Evolutionary conservation across 2,113 vertebrate genomes (phyloP).

Genomic region (Xyrauchen texanus): DNA sequence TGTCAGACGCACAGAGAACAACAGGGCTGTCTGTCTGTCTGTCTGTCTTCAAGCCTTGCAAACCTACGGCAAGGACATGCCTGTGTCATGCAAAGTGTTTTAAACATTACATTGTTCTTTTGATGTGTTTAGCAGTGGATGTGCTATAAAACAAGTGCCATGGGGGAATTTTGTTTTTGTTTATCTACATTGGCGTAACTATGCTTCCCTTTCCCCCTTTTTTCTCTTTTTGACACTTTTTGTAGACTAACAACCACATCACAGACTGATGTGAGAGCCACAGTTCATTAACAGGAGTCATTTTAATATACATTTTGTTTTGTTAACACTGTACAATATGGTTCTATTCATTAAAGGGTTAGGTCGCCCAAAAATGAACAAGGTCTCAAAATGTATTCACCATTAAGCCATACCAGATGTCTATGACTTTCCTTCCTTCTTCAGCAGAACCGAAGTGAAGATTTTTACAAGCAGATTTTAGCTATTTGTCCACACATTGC

Average conservation of each 20-base stretch:
- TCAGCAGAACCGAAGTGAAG: too few species aligned
- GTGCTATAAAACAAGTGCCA: background rate
- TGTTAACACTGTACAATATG: too few species aligned
- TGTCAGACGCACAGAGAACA: slow-evolving; percentile 40
- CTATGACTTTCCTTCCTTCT: too few species aligned
- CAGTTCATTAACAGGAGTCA: slow-evolving; percentile 66
- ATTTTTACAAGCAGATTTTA: too few species aligned
- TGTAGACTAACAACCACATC: slow-evolving; percentile 61
- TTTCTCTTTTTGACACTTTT: background rate
- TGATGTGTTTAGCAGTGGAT: slow-evolving; percentile 21
- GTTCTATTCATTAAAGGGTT: too few species aligned
- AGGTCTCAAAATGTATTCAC: too few species aligned
- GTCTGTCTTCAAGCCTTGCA: slow-evolving; percentile 7
- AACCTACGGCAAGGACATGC: slow-evolving; percentile 37
- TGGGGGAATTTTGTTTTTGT: slow-evolving; percentile 39
- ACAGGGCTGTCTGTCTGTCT: slow-evolving; percentile 1
- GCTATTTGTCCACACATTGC: too few species aligned
- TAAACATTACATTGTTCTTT: slow-evolving; percentile 16
- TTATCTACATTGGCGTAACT: slow-evolving; percentile 53
- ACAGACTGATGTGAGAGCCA: slow-evolving; percentile 57
- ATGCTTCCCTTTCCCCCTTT: slow-evolving; percentile 47
- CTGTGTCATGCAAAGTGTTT: slow-evolving; percentile 22
- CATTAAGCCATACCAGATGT: too few species aligned
- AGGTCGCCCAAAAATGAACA: too few species aligned
- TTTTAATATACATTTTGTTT: too few species aligned